Evolutionary conservation across 2,113 vertebrate genomes (phyloP).

Genomic region (Galbula dea): DNA sequence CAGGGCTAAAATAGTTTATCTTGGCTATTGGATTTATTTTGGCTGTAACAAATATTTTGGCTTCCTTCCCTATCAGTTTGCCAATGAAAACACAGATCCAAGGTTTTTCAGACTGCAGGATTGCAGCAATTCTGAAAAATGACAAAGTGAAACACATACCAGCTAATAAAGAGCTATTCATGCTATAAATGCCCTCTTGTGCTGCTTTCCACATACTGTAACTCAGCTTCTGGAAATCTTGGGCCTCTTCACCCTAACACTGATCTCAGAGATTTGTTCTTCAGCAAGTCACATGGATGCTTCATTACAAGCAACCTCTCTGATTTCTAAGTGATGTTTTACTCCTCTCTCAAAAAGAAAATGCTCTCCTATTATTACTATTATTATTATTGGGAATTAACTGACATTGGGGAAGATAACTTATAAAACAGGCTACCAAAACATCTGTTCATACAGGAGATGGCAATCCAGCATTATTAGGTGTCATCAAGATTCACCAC

Average conservation of each 20-base stretch:
- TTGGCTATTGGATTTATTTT: constrained; percentile 57
- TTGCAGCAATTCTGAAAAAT: constrained; percentile 57
- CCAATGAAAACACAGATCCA: constrained; percentile 67
- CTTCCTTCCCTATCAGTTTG: constrained; percentile 46
- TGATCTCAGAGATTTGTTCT: neutral
- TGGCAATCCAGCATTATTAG: neutral
- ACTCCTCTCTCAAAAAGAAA: neutral
- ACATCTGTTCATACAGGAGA: neutral
- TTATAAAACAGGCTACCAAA: neutral
- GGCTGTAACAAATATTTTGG: constrained; percentile 64
- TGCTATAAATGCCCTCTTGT: constrained; percentile 21
- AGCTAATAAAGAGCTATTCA: constrained; percentile 63
- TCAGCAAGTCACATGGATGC: neutral
- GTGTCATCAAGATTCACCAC: neutral
- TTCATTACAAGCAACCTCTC: neutral
- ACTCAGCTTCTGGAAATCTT: neutral
- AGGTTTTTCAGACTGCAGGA: constrained; percentile 19
- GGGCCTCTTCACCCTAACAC: neutral
- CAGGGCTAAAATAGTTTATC: constrained; percentile 44
- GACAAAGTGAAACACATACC: constrained; percentile 44
- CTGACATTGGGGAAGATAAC: neutral
- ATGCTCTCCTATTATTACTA: neutral
- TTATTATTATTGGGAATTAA: neutral
- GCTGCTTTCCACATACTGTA: neutral
- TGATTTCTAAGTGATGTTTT: neutral